Base-by-base conservation (phyloP, 2,113 vertebrate species). In the Carettochelys insculpta region DNA sequence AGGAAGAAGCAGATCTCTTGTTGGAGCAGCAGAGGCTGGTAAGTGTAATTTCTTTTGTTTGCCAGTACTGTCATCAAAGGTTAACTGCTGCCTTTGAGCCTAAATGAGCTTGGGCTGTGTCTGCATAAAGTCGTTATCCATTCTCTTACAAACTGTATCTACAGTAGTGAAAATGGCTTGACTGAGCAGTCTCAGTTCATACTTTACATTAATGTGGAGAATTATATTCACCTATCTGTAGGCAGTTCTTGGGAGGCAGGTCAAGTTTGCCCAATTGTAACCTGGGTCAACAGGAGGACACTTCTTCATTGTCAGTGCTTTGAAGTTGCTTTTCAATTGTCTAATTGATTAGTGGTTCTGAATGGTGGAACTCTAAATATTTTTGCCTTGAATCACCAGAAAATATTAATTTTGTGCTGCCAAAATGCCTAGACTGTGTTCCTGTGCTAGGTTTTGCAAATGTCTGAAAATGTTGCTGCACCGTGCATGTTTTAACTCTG, bases 21-120 rank as follows among this genome's bases (percentile, higher is more conserved):
- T 87, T 99, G 96, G 99, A 99, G 96, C 99, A 99, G 94, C 99
- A 99, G 97, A 98, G 99, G 97, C 98, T 99, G 98, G 99, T 99
- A 98, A 98, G 99, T 95, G 56, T 95, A 94, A 29, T 34, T 82
- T 27, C 47, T 91, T 92, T 47, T 61, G 41, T 80, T 95, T 90
- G 93, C 68, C 87, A 96, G 2, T 87, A 19, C 77, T 93, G 94
- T 94, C 92, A 84, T 85, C 91, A 87, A 31, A 90, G 92, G 88
- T 92, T 89, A 94, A 87, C 87, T 95, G 90, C 88, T 95, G 54
- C 92, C 91, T 90, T 94, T 83, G 82, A 76, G 79, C 95, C 90
- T 92, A 83, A 92, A 92, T 90, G 76, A 88, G 88, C 82, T 93
- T 92, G 86, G 90, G 85, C 94, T 95, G 65, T 96, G 65, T 96